Base-by-base conservation (phyloP, 1,140 invertebrate species). In the Pseudomyrmex concolor region DNA sequence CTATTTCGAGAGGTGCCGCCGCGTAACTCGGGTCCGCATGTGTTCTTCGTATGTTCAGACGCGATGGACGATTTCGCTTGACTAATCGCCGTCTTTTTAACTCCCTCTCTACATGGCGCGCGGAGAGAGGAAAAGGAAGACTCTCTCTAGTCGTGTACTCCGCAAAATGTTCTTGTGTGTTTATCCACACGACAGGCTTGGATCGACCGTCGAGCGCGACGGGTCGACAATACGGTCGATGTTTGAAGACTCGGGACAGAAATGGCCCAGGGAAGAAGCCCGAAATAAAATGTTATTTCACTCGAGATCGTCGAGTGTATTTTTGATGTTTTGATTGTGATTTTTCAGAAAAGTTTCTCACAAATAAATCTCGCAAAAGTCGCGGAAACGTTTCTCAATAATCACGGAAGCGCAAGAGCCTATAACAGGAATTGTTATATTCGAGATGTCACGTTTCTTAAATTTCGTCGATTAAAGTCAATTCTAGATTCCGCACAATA, bases 21-120 rank as follows among this genome's bases (percentile, higher is more conserved):
- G 84, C 83, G 83, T 83, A 76, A 86, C 60, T 81, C 76, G 84
- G 86, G 72, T 86, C 34, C 78, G 92, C 93, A 94, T 93, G 90
- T 94, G 93, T 93, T 91, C 86, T 91, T 94, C 93, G 93, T 93
- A 94, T 94, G 93, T 91, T 93, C 93, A 94, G 93, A 94, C 93
- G 93, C 90, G 89, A 94, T 94, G 93, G 90, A 93, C 93, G 93
- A 94, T 94, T 94, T 94, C 92, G 90, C 90, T 89, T 94, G 93
- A 94, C 92, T 94, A 94, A 94, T 94, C 92, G 92, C 88, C 84
- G 89, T 91, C 91, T 92, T 92, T 90, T 86, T 90, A 85, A 70
- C 84, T 83, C 63, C 34, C 72, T 83, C 67, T 74, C 5, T 34
- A 34, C 34, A 51, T 57, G 60, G 66, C 57, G 66, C 10, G 34